These are phyloP conservation scores for Rhinolophus sinicus DNA, from an alignment of 2,113 vertebrate genomes.

Conservation along the genomic window DNA sequence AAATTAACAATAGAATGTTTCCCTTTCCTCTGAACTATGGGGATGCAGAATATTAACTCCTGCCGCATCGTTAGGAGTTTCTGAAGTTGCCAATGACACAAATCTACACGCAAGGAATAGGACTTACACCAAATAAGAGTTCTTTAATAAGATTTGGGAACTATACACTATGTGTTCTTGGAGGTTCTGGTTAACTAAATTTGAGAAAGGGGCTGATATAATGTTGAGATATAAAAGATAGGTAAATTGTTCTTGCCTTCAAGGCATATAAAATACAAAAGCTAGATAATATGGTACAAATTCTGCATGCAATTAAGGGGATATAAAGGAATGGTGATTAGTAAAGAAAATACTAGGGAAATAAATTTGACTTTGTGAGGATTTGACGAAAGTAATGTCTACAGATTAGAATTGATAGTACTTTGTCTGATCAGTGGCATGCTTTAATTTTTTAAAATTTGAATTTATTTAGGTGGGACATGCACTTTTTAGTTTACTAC, in stretches of 20 bases:
- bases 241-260: background rate
- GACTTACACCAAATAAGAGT: background rate
- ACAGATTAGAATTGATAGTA: background rate
- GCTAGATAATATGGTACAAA: background rate
- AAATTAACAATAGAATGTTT: constrained; percentile 64
- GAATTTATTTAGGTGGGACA: background rate
- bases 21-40: background rate
- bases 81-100: background rate
- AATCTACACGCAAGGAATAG: background rate
- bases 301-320: background rate
- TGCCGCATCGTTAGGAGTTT: constrained; percentile 11
- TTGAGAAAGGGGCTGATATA: background rate
- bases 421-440: background rate
- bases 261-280: background rate
- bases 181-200: background rate
- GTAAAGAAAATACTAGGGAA: background rate
- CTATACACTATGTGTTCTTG: background rate
- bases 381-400: background rate
- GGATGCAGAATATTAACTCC: constrained; percentile 57
- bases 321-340: background rate
- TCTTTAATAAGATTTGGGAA: background rate
- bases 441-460: background rate
- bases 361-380: background rate
- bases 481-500: background rate
- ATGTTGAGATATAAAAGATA: background rate